Evolutionary conservation across 2,797 vertebrate species (phyloP).

Genomic region (Argentina silus): DNA sequence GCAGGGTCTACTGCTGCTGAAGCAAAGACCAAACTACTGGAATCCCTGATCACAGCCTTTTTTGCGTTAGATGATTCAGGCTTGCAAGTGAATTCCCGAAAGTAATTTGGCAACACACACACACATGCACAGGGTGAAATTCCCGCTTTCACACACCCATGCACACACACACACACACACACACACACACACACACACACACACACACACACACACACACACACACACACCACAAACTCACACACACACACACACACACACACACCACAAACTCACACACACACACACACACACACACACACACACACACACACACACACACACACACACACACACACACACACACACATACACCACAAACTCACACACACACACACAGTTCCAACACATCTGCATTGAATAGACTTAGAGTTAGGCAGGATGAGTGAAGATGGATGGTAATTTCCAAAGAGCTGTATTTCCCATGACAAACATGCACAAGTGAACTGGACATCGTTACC

Average conservation of each 20-base stretch:
- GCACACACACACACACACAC: constrained; percentile 1
- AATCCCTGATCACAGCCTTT: constrained; percentile 4
- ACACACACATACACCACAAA: constrained; percentile 37
- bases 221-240: constrained; percentile 34
- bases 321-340: neutral
- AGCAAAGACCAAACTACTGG: neutral
- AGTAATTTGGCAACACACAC: constrained; percentile 27
- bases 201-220: constrained; percentile 11
- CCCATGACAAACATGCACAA: neutral
- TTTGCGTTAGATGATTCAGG: neutral
- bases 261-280: constrained; percentile 6
- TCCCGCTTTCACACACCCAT: neutral
- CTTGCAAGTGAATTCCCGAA: neutral
- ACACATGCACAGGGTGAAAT: constrained; percentile 18
- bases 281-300: constrained; percentile 5
- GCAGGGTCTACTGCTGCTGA: neutral
- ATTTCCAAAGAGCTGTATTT: constrained; percentile 47
- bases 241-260: constrained; percentile 8
- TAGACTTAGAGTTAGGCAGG: constrained; percentile 22
- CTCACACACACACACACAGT: constrained; percentile 21
- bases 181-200: constrained; percentile 6
- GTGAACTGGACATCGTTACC: constrained; percentile 11
- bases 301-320: constrained; percentile 7
- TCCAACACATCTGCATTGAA: constrained; percentile 47
- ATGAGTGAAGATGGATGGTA: constrained; percentile 37